Evolutionary conservation across 2,113 vertebrate genomes (phyloP), one percentile per base, ranked within the genome.

Genomic region (Salvelinus namaycush): DNA sequence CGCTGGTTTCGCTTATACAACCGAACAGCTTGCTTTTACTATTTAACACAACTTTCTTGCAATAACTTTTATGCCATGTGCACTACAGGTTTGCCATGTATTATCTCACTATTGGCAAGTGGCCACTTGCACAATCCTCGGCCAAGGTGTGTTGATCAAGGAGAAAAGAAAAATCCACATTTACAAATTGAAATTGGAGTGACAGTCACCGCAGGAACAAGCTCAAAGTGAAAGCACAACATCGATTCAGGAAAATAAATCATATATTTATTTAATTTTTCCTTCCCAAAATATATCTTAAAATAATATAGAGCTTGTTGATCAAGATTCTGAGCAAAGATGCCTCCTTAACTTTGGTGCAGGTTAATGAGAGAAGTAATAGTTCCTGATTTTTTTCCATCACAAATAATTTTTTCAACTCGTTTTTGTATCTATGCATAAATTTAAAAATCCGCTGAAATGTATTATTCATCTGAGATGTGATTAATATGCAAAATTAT

Each of bases 401-500:
- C 93, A 91, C 94, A 95, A 96, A 97, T 96, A 94, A 96, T 97
- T 96, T 97, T 34, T 95, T 94, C 93, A 95, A 96, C 96, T 97
- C 97, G 94, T 96, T 96, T 98, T 97, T 96, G 93, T 95, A 96
- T 97, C 95, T 94, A 89, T 93, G 96, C 97, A 99, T 98, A 98
- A 99, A 98, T 98, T 97, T 96, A 97, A 97, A 93, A 97, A 98
- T 96, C 96, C 96, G 95, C 95, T 96, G 95, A 98, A 99, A 98
- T 98, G 97, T 99, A 99, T 99, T 99, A 99, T 99, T 99, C 97
- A 97, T 97, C 95, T 94, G 96, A 97, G 97, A 98, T 97, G 97
- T 97, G 98, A 99, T 99, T 99, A 99, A 99, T 99, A 99, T 99
- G 97, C 98, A 99, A 98, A 99, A 99, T 98, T 99, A 99, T 99